phyloP scores from a whole-genome alignment of 2,797 vertebrate species.

The Siniperca undulata region DNA sequence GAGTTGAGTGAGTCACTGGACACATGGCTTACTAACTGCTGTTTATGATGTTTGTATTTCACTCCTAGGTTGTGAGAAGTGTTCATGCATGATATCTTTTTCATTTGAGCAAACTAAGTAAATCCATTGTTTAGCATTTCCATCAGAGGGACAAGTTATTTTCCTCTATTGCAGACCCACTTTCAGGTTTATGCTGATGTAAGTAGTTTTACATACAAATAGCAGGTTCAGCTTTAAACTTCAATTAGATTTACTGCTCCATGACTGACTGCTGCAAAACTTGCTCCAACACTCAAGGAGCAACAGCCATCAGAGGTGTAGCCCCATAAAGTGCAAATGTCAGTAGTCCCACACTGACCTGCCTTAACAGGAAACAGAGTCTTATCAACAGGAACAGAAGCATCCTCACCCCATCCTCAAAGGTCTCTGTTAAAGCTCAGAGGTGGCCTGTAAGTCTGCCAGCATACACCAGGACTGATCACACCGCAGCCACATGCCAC shows the following conservation, averaged over 20 bases:
- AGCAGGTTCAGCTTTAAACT: slow-evolving; percentile 18
- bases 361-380: slow-evolving; percentile 64
- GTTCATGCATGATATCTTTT: too few relatives aligned
- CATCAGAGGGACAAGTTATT: neutral
- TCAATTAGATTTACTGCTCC: neutral
- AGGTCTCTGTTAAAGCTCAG: slow-evolving; percentile 51
- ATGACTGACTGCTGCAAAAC: slow-evolving; percentile 7
- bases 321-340: slow-evolving; percentile 39
- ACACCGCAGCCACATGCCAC: slow-evolving; percentile 47
- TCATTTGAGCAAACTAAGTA: neutral
- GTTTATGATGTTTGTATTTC: neutral
- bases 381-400: slow-evolving; percentile 77
- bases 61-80: neutral
- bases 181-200: neutral
- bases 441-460: slow-evolving; percentile 50
- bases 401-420: slow-evolving; percentile 67
- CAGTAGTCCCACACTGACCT: slow-evolving; percentile 50
- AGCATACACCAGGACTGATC: slow-evolving; percentile 7
- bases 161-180: neutral
- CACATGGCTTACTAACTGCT: neutral
- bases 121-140: neutral
- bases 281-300: slow-evolving; percentile 11
- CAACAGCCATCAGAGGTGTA: slow-evolving; percentile 1
- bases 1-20: slow-evolving; percentile 10
- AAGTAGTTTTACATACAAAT: slow-evolving; percentile 11